Base-by-base conservation (phyloP, 2,113 vertebrate genomes). In the Amphilophus citrinellus region DNA sequence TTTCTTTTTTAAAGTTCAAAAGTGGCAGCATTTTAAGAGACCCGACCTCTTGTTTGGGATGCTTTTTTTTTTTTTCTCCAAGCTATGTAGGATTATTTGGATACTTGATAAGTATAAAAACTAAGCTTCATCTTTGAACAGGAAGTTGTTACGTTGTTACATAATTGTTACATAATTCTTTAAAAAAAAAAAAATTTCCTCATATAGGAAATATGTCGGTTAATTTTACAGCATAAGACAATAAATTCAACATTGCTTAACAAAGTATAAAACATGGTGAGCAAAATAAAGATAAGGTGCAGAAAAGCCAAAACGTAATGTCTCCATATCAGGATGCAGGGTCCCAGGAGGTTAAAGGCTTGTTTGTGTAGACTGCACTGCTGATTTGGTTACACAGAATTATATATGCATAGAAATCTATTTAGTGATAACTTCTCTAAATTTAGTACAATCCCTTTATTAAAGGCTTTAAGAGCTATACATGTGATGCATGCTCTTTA, bases 141-240 rank as follows among this genome's bases (percentile, higher is more conserved):
- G 66, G 66, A 73, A 73, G 66, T 73, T 73, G 44, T 73, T 32
- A 73, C 66, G 53, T 73, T 50, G 44, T 73, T 53, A 71, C 6
- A 71, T 71, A 71, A 50, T 47, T 71, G 44, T 32, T 71, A 73
- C 44, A 13, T 71, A 20, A 5, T 44, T 14, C 44, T 32, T 47
- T 5, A 22, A 13, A 47, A 42, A 27, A 27, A 27, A 27, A 71
- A 50, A 30, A 10, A 53, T 71, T 50, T 71, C 24, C 44, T 71
- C 17, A 53, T 5, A 53, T 53, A 27, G 24, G 6, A 47, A 47
- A 14, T 5, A 6, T 15, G 14, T 39, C 6, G 13, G 13, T 15
- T 47, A 15, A 15, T 47, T 47, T 47, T 15, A 47, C 44, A 47
- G 4, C 14, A 15, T 15, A 47, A 47, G 13, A 47, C 44, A 47